Evolutionary conservation across 2,113 vertebrate genomes (phyloP).

Genomic region (Ailurus styani): DNA sequence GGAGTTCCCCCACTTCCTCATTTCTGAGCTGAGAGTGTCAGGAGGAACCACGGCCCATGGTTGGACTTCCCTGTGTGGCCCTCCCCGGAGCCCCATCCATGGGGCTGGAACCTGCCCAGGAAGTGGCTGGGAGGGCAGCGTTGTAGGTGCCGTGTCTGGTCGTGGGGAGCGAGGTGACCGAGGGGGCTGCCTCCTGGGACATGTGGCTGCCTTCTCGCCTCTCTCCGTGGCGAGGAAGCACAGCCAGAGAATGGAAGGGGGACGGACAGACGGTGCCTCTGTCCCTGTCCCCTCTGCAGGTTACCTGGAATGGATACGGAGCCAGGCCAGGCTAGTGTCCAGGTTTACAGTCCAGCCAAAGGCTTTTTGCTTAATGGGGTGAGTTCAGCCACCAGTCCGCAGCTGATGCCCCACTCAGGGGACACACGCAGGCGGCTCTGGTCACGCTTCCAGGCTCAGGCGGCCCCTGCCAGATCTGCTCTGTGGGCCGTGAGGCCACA

Average conservation of each 20-base stretch:
- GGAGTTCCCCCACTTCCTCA: neutral
- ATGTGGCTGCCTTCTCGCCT: neutral
- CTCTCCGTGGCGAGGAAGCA: neutral
- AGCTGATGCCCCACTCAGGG: neutral
- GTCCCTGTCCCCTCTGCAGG: neutral
- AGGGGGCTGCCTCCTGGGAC: neutral
- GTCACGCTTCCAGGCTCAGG: neutral
- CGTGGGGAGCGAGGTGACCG: neutral
- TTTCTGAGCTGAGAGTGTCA: neutral
- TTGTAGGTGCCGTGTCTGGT: neutral
- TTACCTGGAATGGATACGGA: neutral
- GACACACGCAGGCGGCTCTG: neutral
- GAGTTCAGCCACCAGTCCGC: neutral
- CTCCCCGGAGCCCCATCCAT: neutral
- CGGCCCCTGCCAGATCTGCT: neutral
- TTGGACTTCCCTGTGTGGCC: neutral
- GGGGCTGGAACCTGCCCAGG: neutral
- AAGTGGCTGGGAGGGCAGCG: neutral
- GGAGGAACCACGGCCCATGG: neutral
- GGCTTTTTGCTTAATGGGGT: neutral
- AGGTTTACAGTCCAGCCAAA: neutral
- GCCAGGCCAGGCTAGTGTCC: neutral
- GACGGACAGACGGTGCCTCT: too few relatives aligned
- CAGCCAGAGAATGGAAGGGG: too few relatives aligned
- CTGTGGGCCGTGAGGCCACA: neutral